Evolutionary conservation across 2,888 invertebrate species (phyloP).

Genomic region (Scaptomyza tumidula): DNA sequence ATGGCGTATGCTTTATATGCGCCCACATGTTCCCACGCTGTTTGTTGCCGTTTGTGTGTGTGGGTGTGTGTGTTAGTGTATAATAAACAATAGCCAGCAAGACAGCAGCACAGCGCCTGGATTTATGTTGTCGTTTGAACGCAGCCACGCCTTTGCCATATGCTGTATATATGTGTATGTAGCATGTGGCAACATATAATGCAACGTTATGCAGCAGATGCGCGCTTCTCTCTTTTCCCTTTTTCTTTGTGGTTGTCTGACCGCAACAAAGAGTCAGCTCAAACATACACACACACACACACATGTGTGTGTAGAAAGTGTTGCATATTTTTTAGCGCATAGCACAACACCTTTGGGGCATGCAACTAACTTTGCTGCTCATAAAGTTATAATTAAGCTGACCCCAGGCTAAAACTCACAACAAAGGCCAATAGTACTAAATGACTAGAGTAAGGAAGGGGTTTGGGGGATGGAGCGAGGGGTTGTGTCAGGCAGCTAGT

Average conservation of each 20-base stretch:
- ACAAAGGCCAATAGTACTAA: slow-evolving; percentile 17
- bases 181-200: slow-evolving; percentile 14
- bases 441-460: background rate
- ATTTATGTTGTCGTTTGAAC: slow-evolving; percentile 70
- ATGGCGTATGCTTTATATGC: slow-evolving; percentile 65
- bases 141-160: slow-evolving; percentile 22
- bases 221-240: slow-evolving; percentile 2
- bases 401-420: slow-evolving; percentile 22
- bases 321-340: slow-evolving; percentile 61
- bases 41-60: background rate
- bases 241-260: slow-evolving; percentile 47
- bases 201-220: slow-evolving; percentile 48
- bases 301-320: slow-evolving; percentile 41
- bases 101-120: slow-evolving; percentile 58
- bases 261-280: slow-evolving; percentile 53
- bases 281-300: slow-evolving; percentile 7
- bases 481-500: background rate
- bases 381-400: slow-evolving; percentile 66
- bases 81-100: slow-evolving; percentile 72
- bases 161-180: slow-evolving; percentile 22
- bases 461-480: background rate
- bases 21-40: slow-evolving; percentile 27
- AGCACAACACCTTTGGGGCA: slow-evolving; percentile 60
- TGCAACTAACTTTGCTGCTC: slow-evolving; percentile 56
- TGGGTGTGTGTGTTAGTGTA: slow-evolving; percentile 39